These are phyloP conservation scores for Rhynchophorus ferrugineus DNA, from an alignment of 1,140 invertebrate genomes.

Conservation along the genomic window DNA sequence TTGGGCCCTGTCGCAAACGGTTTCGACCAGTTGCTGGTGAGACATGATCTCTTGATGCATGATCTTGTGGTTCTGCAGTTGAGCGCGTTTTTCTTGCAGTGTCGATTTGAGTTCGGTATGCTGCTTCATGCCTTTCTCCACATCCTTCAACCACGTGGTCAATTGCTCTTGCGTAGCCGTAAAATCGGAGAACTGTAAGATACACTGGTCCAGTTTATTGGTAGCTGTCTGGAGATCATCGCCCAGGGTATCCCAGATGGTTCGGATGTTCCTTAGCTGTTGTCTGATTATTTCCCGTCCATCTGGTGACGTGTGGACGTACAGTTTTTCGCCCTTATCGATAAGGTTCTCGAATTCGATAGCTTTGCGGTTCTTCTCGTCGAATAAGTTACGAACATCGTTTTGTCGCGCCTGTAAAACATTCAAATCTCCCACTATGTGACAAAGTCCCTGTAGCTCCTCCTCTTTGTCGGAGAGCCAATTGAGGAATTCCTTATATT, in stretches of 20 bases:
- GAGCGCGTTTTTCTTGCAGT: conserved; percentile 88
- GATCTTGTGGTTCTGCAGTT: conserved; percentile 89
- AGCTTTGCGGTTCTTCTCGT: conserved; percentile 71
- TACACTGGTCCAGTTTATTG: conserved; percentile 79
- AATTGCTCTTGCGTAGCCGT: conserved; percentile 81
- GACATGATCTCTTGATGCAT: conserved; percentile 93
- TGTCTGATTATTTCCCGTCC: conserved; percentile 86
- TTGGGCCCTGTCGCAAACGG: conserved; percentile 86
- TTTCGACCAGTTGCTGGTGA: conserved; percentile 81
- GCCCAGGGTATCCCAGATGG: conserved; percentile 78
- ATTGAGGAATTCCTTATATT: conserved; percentile 65
- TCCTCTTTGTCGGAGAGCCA: conserved; percentile 65
- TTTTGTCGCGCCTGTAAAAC: conserved; percentile 79
- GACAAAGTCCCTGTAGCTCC: conserved; percentile 68
- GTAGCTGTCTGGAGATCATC: conserved; percentile 72
- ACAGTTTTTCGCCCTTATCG: conserved; percentile 85
- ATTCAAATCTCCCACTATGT: conserved; percentile 79
- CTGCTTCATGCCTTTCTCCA: conserved; percentile 83
- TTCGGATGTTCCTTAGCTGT: conserved; percentile 74
- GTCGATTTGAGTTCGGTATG: conserved; percentile 86
- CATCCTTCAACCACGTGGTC: conserved; percentile 85
- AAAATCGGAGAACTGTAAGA: conserved; percentile 84
- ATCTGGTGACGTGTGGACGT: conserved; percentile 86
- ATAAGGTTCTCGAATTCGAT: conserved; percentile 78
- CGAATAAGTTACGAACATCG: conserved; percentile 72